Evolutionary conservation across 2,113 vertebrate species (phyloP).

Genomic region (Tragulus kanchil): DNA sequence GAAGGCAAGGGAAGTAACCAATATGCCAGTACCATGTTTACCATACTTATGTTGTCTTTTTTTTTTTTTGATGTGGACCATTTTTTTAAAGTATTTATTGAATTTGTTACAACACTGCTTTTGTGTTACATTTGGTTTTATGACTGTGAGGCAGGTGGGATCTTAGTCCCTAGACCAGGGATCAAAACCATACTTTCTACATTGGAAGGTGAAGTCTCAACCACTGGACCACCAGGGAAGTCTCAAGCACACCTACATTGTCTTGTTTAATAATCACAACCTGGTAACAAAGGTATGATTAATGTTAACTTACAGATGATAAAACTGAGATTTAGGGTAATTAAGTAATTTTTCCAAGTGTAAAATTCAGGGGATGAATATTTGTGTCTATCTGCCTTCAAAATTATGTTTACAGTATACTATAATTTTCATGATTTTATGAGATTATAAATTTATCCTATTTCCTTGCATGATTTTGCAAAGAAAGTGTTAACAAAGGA

Average conservation of each 20-base stretch:
- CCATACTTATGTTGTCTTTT: not conserved
- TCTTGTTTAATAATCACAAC: not conserved
- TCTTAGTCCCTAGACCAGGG: not conserved
- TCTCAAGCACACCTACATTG: not conserved
- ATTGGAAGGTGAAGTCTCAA: not conserved
- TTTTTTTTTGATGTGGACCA: not conserved
- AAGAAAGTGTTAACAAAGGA: slow-evolving; percentile 55
- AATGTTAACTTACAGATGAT: not conserved
- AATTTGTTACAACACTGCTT: not conserved
- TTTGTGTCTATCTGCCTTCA: not conserved
- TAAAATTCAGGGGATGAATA: not conserved
- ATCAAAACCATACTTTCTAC: not conserved
- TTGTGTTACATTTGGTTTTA: not conserved
- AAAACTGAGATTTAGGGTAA: not conserved
- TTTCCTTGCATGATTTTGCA: not conserved
- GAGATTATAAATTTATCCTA: not conserved
- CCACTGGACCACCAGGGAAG: not conserved
- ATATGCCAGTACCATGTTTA: not conserved
- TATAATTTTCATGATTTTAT: slow-evolving; percentile 19
- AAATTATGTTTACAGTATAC: not conserved
- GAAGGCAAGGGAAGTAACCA: not conserved
- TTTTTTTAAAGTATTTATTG: not conserved
- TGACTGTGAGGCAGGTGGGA: not conserved
- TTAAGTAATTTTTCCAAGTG: not conserved
- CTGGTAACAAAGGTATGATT: not conserved